Base-by-base conservation (phyloP, 2,797 vertebrate genomes). In the Nasua narica region DNA sequence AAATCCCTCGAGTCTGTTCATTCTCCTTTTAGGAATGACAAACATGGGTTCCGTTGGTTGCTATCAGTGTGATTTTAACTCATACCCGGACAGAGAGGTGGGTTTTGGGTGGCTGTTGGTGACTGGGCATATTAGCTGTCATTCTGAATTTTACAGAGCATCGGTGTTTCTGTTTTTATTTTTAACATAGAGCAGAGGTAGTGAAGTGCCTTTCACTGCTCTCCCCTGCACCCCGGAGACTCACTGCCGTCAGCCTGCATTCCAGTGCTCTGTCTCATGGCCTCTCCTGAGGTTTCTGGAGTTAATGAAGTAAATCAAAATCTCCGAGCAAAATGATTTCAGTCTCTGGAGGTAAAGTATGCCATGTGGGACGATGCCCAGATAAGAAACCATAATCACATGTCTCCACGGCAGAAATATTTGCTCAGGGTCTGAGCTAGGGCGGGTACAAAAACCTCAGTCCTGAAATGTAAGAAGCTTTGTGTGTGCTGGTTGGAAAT, bases 291-390 rank as follows among this genome's bases (percentile, higher is more conserved):
- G 79, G 40, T 62, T 87, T 96, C 65, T 90, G 69, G 90, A 94
- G 84, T 87, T 93, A 96, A 96, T 52, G 91, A 97, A 85, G 84
- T 90, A 93, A 95, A 86, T 87, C 77, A 85, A 82, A 77, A 93
- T 79, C 91, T 93, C 83, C 4, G 56, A 91, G 86, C 48, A 72
- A 93, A 95, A 77, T 86, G 62, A 72, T 56, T 92, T 87, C 48
- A 72, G 84, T 95, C 83, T 91, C 94, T 74, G 58, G 83, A 58
- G 87, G 6, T 77, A 15, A 48, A 72, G 46, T 40, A 46, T 69
- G 50, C 65, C 83, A 25, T 23, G 62, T 67, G 81, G 93, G 79
- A 84, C 23, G 27, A 93, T 81, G 81, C 48, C 83, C 52, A 81
- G 89, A 81, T 40, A 77, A 69, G 79, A 92, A 95, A 67, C 50